phyloP scores from a whole-genome alignment of 2,113 vertebrate species.

The Epinephelus moara region DNA sequence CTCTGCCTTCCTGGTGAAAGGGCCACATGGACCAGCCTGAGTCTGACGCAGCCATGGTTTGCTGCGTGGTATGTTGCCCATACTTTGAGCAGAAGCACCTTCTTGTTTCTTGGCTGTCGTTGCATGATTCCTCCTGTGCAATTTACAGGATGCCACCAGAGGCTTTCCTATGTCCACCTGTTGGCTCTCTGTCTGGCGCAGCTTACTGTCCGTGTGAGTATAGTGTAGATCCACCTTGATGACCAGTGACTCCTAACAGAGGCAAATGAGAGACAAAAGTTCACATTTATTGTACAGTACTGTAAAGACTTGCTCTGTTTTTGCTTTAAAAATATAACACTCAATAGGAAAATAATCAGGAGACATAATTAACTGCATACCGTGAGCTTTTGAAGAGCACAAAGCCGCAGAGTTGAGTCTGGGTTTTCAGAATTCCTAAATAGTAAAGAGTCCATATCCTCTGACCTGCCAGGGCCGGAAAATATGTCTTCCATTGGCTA shows the following conservation, averaged over 20 bases:
- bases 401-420: slow-evolving; percentile 84
- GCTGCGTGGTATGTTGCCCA: background rate
- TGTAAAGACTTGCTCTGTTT: background rate
- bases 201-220: slow-evolving; percentile 75
- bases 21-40: slow-evolving; percentile 11
- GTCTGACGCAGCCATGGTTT: slow-evolving; percentile 32
- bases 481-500: slow-evolving; percentile 79
- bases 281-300: slow-evolving; percentile 1
- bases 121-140: slow-evolving; percentile 63
- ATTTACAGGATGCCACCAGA: slow-evolving; percentile 82
- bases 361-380: slow-evolving; percentile 61
- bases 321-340: background rate
- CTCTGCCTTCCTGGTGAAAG: slow-evolving; percentile 77
- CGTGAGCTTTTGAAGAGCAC: slow-evolving; percentile 87
- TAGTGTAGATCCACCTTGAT: slow-evolving; percentile 87
- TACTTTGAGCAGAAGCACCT: slow-evolving; percentile 29
- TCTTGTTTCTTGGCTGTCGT: slow-evolving; percentile 3
- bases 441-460: slow-evolving; percentile 84
- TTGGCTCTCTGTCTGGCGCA: slow-evolving; percentile 81
- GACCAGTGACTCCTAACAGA: slow-evolving; percentile 81
- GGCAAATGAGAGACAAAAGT: background rate
- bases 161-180: slow-evolving; percentile 81
- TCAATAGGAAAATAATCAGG: background rate
- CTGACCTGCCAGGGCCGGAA: slow-evolving; percentile 69
- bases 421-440: slow-evolving; percentile 68